A percentile compares a stretch with the other conserved stretches of the same genome.
Evolutionary conservation across 2,797 vertebrate genomes (phyloP).

Genomic region (Naso thynnoides): DNA sequence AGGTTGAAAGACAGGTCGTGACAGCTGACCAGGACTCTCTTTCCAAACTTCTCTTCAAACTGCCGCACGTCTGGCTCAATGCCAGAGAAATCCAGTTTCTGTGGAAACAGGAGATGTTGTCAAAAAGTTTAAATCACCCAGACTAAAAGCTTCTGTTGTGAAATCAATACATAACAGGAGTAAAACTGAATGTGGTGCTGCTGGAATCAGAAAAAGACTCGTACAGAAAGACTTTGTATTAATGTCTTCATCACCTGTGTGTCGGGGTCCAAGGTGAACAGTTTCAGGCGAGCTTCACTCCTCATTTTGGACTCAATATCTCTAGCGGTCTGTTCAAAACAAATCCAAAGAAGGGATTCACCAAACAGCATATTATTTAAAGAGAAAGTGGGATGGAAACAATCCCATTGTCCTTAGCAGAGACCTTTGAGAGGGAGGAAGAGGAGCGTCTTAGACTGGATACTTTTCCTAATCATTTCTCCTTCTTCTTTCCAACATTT

Average conservation of each 20-base stretch:
- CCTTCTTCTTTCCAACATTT: background rate
- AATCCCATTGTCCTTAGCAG: background rate
- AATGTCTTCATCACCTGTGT: slow-evolving; percentile 88
- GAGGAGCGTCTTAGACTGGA: background rate
- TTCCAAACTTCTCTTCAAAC: slow-evolving; percentile 97
- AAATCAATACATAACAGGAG: background rate
- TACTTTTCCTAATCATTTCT: too few species aligned
- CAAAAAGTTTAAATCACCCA: background rate
- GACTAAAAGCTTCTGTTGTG: background rate
- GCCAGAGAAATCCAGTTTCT: slow-evolving; percentile 95
- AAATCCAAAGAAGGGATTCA: slow-evolving; percentile 18
- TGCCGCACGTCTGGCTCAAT: slow-evolving; percentile 93
- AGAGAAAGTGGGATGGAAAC: background rate
- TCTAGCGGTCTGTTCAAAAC: slow-evolving; percentile 87
- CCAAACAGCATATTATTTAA: too few species aligned
- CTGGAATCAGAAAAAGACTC: background rate
- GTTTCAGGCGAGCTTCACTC: slow-evolving; percentile 93
- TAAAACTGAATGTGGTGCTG: background rate
- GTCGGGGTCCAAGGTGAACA: slow-evolving; percentile 95
- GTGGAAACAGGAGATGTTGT: slow-evolving; percentile 39
- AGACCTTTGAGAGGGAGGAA: background rate
- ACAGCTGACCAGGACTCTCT: slow-evolving; percentile 94
- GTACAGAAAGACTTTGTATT: background rate
- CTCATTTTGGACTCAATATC: slow-evolving; percentile 94
- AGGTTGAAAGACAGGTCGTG: slow-evolving; percentile 95